Evolutionary conservation across 2,888 invertebrate genomes (phyloP).

Genomic region (Rotaria magnacalcarata): DNA sequence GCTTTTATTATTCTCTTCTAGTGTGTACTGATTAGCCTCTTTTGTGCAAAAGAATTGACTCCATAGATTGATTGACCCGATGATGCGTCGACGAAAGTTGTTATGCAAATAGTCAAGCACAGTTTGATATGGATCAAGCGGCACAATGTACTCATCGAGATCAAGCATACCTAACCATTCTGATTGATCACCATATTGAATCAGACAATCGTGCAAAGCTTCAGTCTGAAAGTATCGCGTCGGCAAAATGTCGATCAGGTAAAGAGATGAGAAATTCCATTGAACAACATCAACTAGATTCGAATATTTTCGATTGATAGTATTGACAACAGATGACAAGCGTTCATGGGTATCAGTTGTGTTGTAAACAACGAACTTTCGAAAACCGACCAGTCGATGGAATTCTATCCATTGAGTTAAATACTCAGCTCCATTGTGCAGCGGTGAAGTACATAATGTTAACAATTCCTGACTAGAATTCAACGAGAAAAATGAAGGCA

Average conservation of each 20-base stretch:
- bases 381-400: no score
- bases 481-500: no score
- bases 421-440: no score
- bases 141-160: neutral
- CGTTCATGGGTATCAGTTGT: no score
- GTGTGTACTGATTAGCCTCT: neutral
- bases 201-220: slow-evolving; percentile 7
- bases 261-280: neutral
- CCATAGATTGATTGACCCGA: neutral
- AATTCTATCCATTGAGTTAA: no score
- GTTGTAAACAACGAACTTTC: no score
- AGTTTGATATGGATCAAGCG: neutral
- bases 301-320: neutral
- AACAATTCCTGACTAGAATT: no score
- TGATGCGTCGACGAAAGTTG: neutral
- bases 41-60: neutral
- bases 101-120: neutral
- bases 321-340: no score
- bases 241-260: neutral
- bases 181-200: slow-evolving; percentile 17
- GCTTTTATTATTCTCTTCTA: neutral
- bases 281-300: neutral
- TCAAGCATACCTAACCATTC: neutral
- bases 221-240: neutral
- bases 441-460: no score